Percentiles rank a stretch among this genome's conserved stretches.
These are phyloP conservation scores for Tribolium madens DNA, from an alignment of 1,140 invertebrate genomes.

Conservation along the genomic window DNA sequence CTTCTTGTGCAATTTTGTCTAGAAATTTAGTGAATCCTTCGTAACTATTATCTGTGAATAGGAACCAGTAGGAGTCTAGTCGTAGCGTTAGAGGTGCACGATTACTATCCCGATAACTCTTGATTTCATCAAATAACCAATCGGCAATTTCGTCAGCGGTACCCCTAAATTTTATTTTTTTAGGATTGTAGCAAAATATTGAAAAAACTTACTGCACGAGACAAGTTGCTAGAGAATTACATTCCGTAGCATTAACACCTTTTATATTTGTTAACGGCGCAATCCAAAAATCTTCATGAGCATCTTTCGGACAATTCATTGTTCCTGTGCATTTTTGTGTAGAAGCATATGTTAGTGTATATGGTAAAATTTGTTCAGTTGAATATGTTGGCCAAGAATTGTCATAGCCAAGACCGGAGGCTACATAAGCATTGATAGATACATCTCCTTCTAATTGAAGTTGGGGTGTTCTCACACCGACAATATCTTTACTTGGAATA, in stretches of 20 bases:
- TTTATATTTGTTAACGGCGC: conserved; percentile 74
- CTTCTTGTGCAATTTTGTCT: conserved; percentile 43
- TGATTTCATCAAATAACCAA: conserved; percentile 53
- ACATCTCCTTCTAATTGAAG: conserved; percentile 63
- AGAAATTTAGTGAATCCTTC: conserved; percentile 51
- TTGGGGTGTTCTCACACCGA: conserved; percentile 58
- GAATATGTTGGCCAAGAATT: conserved; percentile 72
- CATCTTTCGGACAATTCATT: conserved; percentile 72
- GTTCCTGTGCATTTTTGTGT: conserved; percentile 74
- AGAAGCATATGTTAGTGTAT: conserved; percentile 75
- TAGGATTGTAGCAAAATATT: not conserved
- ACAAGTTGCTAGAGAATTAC: conserved; percentile 74
- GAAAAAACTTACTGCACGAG: conserved; percentile 64
- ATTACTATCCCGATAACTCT: conserved; percentile 29
- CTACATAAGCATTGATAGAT: conserved; percentile 68
- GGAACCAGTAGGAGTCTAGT: conserved; percentile 30
- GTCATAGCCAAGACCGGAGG: conserved; percentile 72
- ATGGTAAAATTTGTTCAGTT: conserved; percentile 70
- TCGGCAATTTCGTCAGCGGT: conserved; percentile 52
- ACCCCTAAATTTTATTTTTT: conserved; percentile 44
- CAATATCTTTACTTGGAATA: conserved; percentile 54
- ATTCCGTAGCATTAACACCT: conserved; percentile 65
- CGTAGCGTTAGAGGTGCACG: conserved; percentile 47
- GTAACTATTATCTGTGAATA: conserved; percentile 42
- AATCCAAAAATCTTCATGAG: conserved; percentile 73